A percentile compares a stretch with the other conserved stretches of the same genome.
phyloP scores from a whole-genome alignment of 1,140 invertebrate species.

The Stegodyphus dumicola region DNA sequence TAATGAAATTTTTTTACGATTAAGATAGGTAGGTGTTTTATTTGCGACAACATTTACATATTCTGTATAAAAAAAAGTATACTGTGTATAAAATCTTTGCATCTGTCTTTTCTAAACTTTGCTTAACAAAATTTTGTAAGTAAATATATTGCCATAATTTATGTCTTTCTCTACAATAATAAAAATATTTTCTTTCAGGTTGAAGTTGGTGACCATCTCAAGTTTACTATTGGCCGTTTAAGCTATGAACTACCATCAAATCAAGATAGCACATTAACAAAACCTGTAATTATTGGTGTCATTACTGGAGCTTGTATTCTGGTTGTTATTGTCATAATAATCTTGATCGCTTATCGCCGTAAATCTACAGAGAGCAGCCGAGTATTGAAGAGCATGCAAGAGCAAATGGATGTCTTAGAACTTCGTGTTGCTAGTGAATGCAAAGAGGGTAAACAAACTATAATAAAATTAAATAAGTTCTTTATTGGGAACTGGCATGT shows the following conservation, averaged over 20 bases:
- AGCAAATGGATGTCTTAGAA: conserved; percentile 99
- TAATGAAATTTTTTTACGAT: too few relatives aligned
- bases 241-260: conserved; percentile 87
- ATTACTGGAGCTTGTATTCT: conserved; percentile 73
- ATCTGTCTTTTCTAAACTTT: too few relatives aligned
- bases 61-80: too few relatives aligned
- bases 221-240: conserved; percentile 88
- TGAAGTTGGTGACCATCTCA: conserved; percentile 81
- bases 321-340: conserved; percentile 78
- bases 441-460: conserved; percentile 48
- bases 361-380: conserved; percentile 97
- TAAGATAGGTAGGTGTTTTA: too few relatives aligned
- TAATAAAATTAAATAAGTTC: not conserved
- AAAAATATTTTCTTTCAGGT: conserved; percentile 30
- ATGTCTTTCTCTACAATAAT: too few relatives aligned
- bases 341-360: conserved; percentile 92
- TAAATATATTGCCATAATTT: too few relatives aligned
- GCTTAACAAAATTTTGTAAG: too few relatives aligned
- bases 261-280: conserved; percentile 79
- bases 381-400: conserved; percentile 98
- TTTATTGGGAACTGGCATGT: not conserved
- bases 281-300: conserved; percentile 84
- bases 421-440: conserved; percentile 74
- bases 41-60: too few relatives aligned
- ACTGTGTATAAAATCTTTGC: too few relatives aligned